Evolutionary conservation across 2,888 invertebrate species (phyloP).

Genomic region (Ophion slaviceki): DNA sequence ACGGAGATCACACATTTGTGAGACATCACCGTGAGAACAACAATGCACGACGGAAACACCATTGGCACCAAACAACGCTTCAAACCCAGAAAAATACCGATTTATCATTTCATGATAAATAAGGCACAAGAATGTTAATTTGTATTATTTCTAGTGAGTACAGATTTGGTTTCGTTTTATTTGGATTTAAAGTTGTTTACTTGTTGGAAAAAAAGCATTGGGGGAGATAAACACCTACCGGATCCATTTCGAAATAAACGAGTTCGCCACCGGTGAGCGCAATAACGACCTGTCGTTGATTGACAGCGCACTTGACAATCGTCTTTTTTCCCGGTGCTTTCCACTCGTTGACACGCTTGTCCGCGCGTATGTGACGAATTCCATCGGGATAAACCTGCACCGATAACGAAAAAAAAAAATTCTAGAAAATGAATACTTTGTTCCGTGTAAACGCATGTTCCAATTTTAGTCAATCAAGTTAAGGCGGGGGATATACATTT

Average conservation of each 20-base stretch:
- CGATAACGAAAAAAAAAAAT: conserved; percentile 30
- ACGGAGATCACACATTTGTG: conserved; percentile 69
- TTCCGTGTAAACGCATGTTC: too few relatives aligned
- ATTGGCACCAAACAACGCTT: not conserved
- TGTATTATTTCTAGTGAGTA: too few relatives aligned
- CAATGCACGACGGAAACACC: conserved; percentile 70
- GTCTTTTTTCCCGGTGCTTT: conserved; percentile 98
- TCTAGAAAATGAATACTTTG: not conserved
- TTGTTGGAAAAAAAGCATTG: too few relatives aligned
- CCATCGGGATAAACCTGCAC: conserved; percentile 98
- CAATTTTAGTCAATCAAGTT: too few relatives aligned
- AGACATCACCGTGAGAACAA: conserved; percentile 78
- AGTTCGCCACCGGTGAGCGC: conserved; percentile 98
- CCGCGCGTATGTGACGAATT: conserved; percentile 98
- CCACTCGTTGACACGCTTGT: conserved; percentile 99
- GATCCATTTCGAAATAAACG: conserved; percentile 99
- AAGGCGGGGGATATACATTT: too few relatives aligned
- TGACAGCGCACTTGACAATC: conserved; percentile 99
- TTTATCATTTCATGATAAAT: too few relatives aligned
- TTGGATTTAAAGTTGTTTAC: not conserved
- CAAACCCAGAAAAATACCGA: not conserved
- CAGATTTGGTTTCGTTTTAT: too few relatives aligned
- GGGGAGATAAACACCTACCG: conserved; percentile 87
- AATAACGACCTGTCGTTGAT: conserved; percentile 99
- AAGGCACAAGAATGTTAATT: too few relatives aligned